Percentiles rank a stretch among this genome's conserved stretches.
Evolutionary conservation across 2,888 invertebrate species (phyloP).

Genomic region (Leptopilina drosophilae): DNA sequence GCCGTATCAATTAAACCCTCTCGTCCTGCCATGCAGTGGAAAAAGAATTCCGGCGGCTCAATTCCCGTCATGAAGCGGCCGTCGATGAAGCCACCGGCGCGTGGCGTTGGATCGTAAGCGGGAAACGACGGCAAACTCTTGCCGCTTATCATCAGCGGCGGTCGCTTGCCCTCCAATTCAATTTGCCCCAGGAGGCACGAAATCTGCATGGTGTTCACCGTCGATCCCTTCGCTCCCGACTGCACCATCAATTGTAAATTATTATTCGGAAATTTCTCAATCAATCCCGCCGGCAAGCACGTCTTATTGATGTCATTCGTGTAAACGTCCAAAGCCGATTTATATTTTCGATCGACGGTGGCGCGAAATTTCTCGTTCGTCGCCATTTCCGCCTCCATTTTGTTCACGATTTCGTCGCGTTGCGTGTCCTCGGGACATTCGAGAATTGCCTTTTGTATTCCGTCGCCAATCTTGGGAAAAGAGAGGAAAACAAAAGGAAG

Average conservation of each 20-base stretch:
- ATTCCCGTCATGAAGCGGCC: slow-evolving; percentile 99
- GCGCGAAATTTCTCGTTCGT: slow-evolving; percentile 88
- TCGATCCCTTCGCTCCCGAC: slow-evolving; percentile 99
- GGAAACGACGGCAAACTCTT: slow-evolving; percentile 94
- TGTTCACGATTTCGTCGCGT: slow-evolving; percentile 81
- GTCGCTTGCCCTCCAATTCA: slow-evolving; percentile 97
- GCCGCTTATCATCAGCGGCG: slow-evolving; percentile 96
- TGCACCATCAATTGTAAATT: slow-evolving; percentile 99
- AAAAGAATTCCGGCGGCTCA: slow-evolving; percentile 98
- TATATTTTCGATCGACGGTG: slow-evolving; percentile 90
- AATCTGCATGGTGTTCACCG: slow-evolving; percentile 98
- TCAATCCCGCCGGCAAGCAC: slow-evolving; percentile 90
- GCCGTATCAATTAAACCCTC: slow-evolving; percentile 99
- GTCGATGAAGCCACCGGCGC: slow-evolving; percentile 97
- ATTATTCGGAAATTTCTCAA: slow-evolving; percentile 93
- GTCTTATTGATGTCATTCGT: slow-evolving; percentile 94
- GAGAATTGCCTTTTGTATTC: slow-evolving; percentile 81
- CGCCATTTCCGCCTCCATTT: slow-evolving; percentile 84
- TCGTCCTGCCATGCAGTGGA: slow-evolving; percentile 99
- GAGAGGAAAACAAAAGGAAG: neutral
- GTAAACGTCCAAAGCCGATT: slow-evolving; percentile 86
- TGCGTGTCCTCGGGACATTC: slow-evolving; percentile 82
- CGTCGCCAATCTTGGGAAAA: slow-evolving; percentile 61
- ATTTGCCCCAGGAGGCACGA: slow-evolving; percentile 98
- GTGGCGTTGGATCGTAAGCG: slow-evolving; percentile 90